phyloP scores from a whole-genome alignment of 1,140 invertebrate species.

The Microvelia longipes region DNA sequence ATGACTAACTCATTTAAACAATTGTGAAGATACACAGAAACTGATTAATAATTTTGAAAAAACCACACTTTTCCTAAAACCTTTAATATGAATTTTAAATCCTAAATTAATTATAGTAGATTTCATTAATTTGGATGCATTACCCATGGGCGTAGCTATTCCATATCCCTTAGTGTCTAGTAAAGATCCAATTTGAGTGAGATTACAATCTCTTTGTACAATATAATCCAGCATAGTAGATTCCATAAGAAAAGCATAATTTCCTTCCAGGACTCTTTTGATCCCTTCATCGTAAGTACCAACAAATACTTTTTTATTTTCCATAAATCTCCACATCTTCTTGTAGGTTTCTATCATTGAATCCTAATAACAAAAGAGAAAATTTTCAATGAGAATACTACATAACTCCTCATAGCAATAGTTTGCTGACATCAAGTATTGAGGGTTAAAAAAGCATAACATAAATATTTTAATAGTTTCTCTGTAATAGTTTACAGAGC shows the following conservation, averaged over 20 bases:
- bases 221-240: slow-evolving; percentile 94
- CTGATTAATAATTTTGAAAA: too few relatives aligned
- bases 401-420: too few relatives aligned
- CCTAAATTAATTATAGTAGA: too few relatives aligned
- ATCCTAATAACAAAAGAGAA: slow-evolving; percentile 45
- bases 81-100: too few relatives aligned
- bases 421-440: too few relatives aligned
- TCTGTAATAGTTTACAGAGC: too few relatives aligned
- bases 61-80: too few relatives aligned
- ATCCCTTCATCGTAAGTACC: slow-evolving; percentile 79
- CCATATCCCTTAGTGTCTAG: slow-evolving; percentile 86
- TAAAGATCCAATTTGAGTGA: slow-evolving; percentile 93
- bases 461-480: too few relatives aligned
- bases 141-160: slow-evolving; percentile 71
- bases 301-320: slow-evolving; percentile 69
- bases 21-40: too few relatives aligned
- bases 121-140: too few relatives aligned
- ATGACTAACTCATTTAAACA: too few relatives aligned
- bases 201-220: slow-evolving; percentile 88
- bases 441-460: too few relatives aligned
- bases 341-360: slow-evolving; percentile 90
- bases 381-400: not conserved
- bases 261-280: slow-evolving; percentile 63
- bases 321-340: slow-evolving; percentile 96
- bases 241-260: slow-evolving; percentile 98